Evolutionary conservation across 2,888 invertebrate genomes (phyloP), one percentile per base, ranked within the genome.

Genomic region (Spisula solida): DNA sequence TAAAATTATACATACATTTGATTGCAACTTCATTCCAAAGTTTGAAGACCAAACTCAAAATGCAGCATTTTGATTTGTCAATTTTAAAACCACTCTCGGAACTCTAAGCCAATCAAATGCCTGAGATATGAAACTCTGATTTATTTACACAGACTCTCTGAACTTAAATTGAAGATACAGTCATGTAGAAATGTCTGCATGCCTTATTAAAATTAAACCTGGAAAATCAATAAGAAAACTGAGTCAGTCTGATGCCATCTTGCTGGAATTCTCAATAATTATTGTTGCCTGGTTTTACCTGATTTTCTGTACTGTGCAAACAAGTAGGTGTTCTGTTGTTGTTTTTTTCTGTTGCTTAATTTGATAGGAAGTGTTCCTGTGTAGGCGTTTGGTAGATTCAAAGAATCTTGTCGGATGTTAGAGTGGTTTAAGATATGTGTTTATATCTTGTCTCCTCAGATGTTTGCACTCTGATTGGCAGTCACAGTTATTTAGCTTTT

Each of bases 291-390:
- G 31, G 18, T 29, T 34, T 75, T 31, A 75, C 75, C 75, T 31
- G 75, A 75, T 75, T 75, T 75, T 75, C 34, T 75, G 34, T n/a
- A 34, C 75, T 25, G 34, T 25, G 34, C 31, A 31, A n/a, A 75
- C 75, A 75, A 75, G 75, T 75, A 75, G 75, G 75, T 75, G 75
- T 75, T 34, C 14, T 75, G 34, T 75, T 75, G 75, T 75, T 75
- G n/a, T 29, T 66, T 25, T n/a, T 18, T 75, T 34, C 34, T 75
- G 25, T 18, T 75, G 75, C 31, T 75, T 10, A 12, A 25, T 66
- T 25, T 66, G 60, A 66, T 25, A 12, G 25, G 25, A 75, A 75
- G 34, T 75, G n/a, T 75, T 41, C 41, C 41, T 41, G 41, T 41
- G 41, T 41, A 41, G 41, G 18, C 12, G 31, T 16, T 34, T 75